These are phyloP conservation scores for Crotalus horridus DNA, from an alignment of 2,113 vertebrate species.

Conservation along the genomic window DNA sequence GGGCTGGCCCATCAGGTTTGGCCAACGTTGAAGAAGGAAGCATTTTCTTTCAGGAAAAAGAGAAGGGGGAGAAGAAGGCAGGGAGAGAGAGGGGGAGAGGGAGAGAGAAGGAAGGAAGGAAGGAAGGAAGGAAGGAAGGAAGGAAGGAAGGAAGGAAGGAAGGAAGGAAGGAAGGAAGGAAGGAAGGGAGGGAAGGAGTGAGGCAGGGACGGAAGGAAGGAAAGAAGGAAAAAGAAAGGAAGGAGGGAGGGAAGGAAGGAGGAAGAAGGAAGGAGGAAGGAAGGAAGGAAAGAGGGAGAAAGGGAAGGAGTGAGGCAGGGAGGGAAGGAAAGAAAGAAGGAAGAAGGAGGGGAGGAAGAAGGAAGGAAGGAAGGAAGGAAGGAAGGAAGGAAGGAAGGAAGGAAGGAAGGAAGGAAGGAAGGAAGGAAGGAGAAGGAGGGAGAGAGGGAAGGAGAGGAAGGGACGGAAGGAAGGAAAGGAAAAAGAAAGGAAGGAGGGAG, in stretches of 20 bases:
- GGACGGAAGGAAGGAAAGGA: too few relatives aligned
- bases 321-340: slow-evolving; percentile 8
- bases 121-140: slow-evolving; percentile 25
- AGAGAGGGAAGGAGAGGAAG: too few relatives aligned
- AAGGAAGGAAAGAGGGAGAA: slow-evolving; percentile 48
- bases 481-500: too few relatives aligned
- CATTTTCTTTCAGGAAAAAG: slow-evolving; percentile 73
- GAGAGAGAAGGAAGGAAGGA: too few relatives aligned
- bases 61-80: slow-evolving; percentile 36
- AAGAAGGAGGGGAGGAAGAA: neutral
- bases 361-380: too few relatives aligned
- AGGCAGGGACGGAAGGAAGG: too few relatives aligned
- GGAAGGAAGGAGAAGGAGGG: too few relatives aligned
- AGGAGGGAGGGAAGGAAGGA: too few relatives aligned
- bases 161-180: rapidly evolving
- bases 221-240: too few relatives aligned
- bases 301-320: slow-evolving; percentile 23
- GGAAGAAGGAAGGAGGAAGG: too few relatives aligned
- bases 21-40: slow-evolving; percentile 58
- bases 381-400: slow-evolving; percentile 24
- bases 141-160: neutral
- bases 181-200: too few relatives aligned
- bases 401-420: too few relatives aligned
- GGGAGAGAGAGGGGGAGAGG: neutral
- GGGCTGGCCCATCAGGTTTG: slow-evolving; percentile 68